A percentile compares a stretch with the other conserved stretches of the same genome.
Conservation (phyloP, 2,797 vertebrate species). For the Erithacus rubecula region DNA sequence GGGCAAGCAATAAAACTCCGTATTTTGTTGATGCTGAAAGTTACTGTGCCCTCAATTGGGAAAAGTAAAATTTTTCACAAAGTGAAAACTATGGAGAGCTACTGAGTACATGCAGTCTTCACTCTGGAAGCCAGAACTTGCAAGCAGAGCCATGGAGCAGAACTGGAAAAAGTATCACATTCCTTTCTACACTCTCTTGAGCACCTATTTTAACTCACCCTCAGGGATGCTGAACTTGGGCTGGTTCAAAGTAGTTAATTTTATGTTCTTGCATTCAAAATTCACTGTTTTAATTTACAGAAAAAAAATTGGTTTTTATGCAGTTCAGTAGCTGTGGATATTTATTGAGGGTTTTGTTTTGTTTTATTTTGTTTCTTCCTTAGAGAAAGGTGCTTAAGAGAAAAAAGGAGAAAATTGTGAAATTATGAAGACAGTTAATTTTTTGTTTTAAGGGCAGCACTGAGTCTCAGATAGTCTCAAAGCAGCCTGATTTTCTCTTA, state of each 20-base stretch:
- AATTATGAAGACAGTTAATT: background rate
- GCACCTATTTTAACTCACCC: background rate
- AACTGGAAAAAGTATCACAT: background rate
- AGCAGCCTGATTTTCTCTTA: background rate
- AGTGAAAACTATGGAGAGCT: background rate
- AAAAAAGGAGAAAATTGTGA: background rate
- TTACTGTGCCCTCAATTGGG: background rate
- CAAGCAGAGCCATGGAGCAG: background rate
- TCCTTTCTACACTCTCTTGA: too few species aligned
- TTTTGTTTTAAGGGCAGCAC: background rate
- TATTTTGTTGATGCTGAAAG: background rate
- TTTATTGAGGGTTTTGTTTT: background rate
- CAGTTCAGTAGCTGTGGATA: background rate
- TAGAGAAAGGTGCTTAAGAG: background rate
- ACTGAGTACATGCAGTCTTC: background rate
- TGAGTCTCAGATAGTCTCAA: background rate
- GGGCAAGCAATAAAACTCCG: background rate
- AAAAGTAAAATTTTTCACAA: background rate
- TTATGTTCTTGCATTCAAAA: background rate
- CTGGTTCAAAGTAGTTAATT: background rate
- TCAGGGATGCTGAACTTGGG: background rate
- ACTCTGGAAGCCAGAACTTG: background rate
- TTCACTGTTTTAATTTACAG: background rate
- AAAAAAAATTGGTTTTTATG: background rate
- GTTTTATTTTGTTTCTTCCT: background rate